Evolutionary conservation across 2,888 invertebrate species (phyloP).

Genomic region (Sminthurinus aureus): DNA sequence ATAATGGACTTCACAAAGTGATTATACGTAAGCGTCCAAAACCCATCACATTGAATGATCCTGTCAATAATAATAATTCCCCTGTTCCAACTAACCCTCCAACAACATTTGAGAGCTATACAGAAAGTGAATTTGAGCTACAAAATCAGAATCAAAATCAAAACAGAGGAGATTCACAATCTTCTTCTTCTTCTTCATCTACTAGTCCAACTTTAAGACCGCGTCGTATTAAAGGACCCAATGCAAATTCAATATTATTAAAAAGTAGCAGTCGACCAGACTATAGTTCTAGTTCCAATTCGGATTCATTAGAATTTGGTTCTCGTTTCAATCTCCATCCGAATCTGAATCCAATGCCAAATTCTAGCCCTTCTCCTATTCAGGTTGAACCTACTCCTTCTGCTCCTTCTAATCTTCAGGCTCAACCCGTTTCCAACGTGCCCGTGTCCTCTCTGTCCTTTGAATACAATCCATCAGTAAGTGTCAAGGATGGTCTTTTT

Average conservation of each 20-base stretch:
- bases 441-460: conserved; percentile 46
- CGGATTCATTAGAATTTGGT: neutral
- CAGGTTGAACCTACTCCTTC: neutral
- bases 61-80: neutral
- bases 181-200: neutral
- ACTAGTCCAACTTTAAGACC: neutral
- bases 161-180: neutral
- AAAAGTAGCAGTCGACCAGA: neutral
- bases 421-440: conserved; percentile 28
- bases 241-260: neutral
- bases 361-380: neutral
- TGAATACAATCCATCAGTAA: conserved; percentile 41
- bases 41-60: conserved; percentile 40
- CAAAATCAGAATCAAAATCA: neutral
- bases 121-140: neutral
- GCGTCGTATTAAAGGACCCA: neutral
- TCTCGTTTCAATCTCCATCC: neutral
- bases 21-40: conserved; percentile 43
- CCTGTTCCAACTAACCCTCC: neutral
- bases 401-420: neutral
- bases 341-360: neutral
- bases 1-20: conserved; percentile 29
- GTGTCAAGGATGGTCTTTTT: conserved; percentile 44
- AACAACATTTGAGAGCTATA: neutral
- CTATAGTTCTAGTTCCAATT: neutral